phyloP scores from a whole-genome alignment of 2,113 vertebrate species.

The Embiotoca jacksoni region DNA sequence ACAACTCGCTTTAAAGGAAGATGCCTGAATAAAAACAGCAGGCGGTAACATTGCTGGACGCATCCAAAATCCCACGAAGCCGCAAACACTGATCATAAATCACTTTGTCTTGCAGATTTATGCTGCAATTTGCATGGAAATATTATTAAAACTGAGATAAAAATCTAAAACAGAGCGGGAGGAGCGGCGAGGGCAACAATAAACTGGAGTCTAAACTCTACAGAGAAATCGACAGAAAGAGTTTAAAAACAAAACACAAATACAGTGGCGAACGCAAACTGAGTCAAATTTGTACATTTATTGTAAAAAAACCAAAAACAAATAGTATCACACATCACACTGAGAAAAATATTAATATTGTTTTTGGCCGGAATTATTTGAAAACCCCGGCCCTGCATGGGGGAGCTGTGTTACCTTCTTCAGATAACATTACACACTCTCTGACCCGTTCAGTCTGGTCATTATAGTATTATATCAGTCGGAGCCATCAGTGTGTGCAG shows the following conservation, averaged over 20 bases:
- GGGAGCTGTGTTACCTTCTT: background rate
- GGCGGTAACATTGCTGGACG: no score
- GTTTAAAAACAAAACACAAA: no score
- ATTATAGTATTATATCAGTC: conserved; percentile 55
- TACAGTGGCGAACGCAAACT: no score
- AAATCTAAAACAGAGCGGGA: background rate
- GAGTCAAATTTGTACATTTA: no score
- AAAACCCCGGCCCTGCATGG: background rate
- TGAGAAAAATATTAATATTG: background rate
- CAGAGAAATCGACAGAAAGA: no score
- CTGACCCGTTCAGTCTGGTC: conserved; percentile 28
- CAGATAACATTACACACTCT: background rate
- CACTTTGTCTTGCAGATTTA: background rate
- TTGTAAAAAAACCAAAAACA: no score
- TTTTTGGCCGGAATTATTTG: conserved; percentile 10
- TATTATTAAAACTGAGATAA: background rate
- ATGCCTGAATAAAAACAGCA: no score
- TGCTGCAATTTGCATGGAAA: background rate
- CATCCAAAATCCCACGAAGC: no score
- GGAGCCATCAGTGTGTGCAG: conserved; percentile 60
- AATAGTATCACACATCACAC: background rate
- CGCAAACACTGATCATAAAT: background rate
- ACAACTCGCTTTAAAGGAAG: no score
- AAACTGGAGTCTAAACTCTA: no score
- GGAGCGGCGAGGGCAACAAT: no score